Conservation (phyloP, 2,888 invertebrate genomes). For the Perizoma flavofasciatum region DNA sequence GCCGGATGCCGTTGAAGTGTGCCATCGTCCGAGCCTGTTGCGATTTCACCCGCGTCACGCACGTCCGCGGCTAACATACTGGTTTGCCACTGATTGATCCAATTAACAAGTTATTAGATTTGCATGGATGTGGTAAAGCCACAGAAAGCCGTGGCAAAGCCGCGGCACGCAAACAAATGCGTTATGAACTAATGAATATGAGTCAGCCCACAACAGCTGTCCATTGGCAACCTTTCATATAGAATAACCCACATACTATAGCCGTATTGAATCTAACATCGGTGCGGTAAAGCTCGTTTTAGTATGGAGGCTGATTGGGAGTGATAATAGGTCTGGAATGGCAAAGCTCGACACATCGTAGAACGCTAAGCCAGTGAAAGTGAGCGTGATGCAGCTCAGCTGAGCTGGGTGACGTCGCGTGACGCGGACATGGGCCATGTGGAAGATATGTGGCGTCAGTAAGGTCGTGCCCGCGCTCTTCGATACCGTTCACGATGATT, state of each 20-base stretch:
- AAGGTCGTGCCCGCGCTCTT: slow-evolving; percentile 75
- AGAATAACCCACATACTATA: too few relatives aligned
- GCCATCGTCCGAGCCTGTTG: slow-evolving; percentile 56
- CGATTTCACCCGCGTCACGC: slow-evolving; percentile 81
- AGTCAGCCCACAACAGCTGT: too few relatives aligned
- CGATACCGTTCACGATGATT: slow-evolving; percentile 67
- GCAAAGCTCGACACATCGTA: slow-evolving; percentile 38
- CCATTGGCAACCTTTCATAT: too few relatives aligned
- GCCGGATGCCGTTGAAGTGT: slow-evolving; percentile 71
- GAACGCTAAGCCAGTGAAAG: slow-evolving; percentile 65
- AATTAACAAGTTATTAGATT: slow-evolving; percentile 62
- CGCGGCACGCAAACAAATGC: too few relatives aligned
- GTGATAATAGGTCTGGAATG: not conserved
- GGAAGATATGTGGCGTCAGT: slow-evolving; percentile 81
- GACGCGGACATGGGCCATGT: slow-evolving; percentile 80
- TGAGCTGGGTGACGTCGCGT: slow-evolving; percentile 65
- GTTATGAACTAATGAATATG: too few relatives aligned
- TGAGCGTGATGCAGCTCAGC: slow-evolving; percentile 71
- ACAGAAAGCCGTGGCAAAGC: not conserved
- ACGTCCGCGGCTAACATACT: slow-evolving; percentile 64
- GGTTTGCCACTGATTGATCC: slow-evolving; percentile 59
- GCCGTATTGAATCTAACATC: too few relatives aligned
- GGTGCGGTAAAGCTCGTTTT: too few relatives aligned
- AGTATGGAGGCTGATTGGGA: too few relatives aligned
- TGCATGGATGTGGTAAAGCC: slow-evolving; percentile 49